These are phyloP conservation scores for Gortyna flavago DNA, from an alignment of 2,888 invertebrate species.

Conservation along the genomic window DNA sequence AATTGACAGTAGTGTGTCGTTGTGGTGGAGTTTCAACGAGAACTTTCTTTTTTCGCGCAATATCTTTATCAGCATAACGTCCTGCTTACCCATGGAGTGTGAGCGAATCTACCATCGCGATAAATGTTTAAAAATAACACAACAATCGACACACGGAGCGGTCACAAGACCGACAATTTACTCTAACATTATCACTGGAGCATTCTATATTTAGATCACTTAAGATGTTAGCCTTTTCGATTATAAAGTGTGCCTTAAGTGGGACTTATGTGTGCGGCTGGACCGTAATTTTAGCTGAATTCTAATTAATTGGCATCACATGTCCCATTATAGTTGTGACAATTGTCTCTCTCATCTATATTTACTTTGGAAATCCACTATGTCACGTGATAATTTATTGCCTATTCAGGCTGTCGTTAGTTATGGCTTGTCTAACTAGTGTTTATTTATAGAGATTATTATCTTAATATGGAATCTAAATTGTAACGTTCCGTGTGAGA, in stretches of 20 bases:
- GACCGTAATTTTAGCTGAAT: conserved; percentile 79
- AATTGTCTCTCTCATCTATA: conserved; percentile 59
- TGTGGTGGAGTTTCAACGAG: not conserved
- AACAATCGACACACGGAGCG: conserved; percentile 75
- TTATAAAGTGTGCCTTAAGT: conserved; percentile 73
- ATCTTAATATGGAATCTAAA: conserved; percentile 58
- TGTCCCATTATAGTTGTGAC: conserved; percentile 66
- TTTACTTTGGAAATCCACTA: conserved; percentile 57
- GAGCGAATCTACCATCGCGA: conserved; percentile 60
- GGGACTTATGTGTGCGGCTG: conserved; percentile 71
- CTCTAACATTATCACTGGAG: conserved; percentile 78
- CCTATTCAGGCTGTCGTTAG: conserved; percentile 26
- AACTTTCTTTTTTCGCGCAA: conserved; percentile 56
- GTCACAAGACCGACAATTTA: conserved; percentile 82
- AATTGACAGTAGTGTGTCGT: not conserved
- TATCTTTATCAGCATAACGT: conserved; percentile 27
- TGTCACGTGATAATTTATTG: conserved; percentile 58
- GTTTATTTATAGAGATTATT: conserved; percentile 52
- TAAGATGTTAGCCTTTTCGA: conserved; percentile 82
- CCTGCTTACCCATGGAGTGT: conserved; percentile 21
- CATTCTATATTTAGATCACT: conserved; percentile 85
- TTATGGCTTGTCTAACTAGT: conserved; percentile 28
- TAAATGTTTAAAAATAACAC: conserved; percentile 81
- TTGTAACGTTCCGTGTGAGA: conserved; percentile 37
- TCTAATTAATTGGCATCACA: conserved; percentile 77